A percentile compares a stretch with the other conserved stretches of the same genome.
Evolutionary conservation across 2,888 invertebrate species (phyloP).

Genomic region (Metellina segmentata): DNA sequence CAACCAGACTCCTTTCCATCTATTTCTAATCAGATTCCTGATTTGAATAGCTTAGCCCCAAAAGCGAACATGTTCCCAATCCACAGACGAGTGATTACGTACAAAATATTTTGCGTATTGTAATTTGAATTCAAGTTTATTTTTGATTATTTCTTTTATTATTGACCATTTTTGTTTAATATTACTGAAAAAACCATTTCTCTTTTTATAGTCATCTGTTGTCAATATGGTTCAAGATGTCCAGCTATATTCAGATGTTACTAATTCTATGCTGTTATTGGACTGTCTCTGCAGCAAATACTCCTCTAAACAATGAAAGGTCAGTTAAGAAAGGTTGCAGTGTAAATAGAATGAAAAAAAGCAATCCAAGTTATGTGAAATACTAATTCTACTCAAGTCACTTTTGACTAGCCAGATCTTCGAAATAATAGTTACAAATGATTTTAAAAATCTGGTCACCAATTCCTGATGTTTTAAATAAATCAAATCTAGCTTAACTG

Average conservation of each 20-base stretch:
- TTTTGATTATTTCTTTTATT: not conserved
- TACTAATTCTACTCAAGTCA: too few species aligned
- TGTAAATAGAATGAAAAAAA: too few species aligned
- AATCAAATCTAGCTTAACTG: too few species aligned
- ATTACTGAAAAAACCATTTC: not conserved
- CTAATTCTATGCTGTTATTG: constrained; percentile 17
- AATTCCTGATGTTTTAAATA: too few species aligned
- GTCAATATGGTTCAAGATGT: constrained; percentile 25
- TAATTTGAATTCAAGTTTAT: too few species aligned
- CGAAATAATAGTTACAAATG: too few species aligned
- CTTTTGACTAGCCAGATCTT: too few species aligned
- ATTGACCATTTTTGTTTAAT: not conserved
- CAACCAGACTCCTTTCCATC: constrained; percentile 22
- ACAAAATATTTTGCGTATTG: not conserved
- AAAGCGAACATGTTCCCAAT: constrained; percentile 31
- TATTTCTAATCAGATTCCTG: not conserved
- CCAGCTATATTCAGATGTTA: constrained; percentile 27
- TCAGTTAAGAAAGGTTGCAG: not conserved
- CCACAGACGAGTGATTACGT: constrained; percentile 15
- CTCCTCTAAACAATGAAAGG: constrained; percentile 23
- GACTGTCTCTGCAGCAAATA: constrained; percentile 1
- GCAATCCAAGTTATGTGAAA: too few species aligned
- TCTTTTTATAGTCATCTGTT: constrained; percentile 26
- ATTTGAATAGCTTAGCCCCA: constrained; percentile 2
- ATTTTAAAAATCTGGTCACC: too few species aligned